phyloP scores from a whole-genome alignment of 2,888 invertebrate species.

The Caenorhabditis sp. region DNA sequence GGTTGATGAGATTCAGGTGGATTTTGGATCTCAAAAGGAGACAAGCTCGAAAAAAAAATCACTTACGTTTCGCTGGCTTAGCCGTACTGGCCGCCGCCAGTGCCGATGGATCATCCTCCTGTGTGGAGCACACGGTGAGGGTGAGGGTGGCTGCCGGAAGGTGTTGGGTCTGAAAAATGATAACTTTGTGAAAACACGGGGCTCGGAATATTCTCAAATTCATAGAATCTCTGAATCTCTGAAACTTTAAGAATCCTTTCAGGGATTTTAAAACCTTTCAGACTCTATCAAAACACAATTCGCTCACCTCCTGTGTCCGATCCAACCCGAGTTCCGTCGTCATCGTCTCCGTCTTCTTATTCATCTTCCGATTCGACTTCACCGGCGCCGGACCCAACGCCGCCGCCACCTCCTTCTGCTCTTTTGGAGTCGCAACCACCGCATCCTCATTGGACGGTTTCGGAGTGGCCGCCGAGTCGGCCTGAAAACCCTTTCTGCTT shows the following conservation, averaged over 20 bases:
- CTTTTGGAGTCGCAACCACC: background rate
- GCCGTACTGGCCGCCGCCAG: background rate
- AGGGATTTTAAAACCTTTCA: too few species aligned
- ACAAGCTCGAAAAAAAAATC: too few species aligned
- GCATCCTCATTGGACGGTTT: background rate
- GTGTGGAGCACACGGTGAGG: background rate
- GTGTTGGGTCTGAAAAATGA: background rate
- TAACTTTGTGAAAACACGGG: background rate
- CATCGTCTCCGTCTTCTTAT: background rate
- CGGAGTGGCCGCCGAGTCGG: background rate
- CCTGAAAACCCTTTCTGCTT: background rate
- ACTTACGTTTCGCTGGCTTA: background rate
- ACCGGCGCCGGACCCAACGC: background rate
- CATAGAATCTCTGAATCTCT: too few species aligned
- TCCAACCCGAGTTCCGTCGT: background rate
- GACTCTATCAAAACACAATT: too few species aligned
- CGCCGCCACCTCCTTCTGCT: background rate
- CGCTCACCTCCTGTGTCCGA: background rate
- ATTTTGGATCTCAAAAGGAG: too few species aligned
- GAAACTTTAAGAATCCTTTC: too few species aligned
- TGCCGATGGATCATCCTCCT: background rate
- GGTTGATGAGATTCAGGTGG: too few species aligned
- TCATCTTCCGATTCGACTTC: constrained; percentile 2
- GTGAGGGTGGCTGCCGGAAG: background rate
- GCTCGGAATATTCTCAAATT: too few species aligned